phyloP scores from a whole-genome alignment of 2,888 invertebrate genomes.

The Syritta pipiens region DNA sequence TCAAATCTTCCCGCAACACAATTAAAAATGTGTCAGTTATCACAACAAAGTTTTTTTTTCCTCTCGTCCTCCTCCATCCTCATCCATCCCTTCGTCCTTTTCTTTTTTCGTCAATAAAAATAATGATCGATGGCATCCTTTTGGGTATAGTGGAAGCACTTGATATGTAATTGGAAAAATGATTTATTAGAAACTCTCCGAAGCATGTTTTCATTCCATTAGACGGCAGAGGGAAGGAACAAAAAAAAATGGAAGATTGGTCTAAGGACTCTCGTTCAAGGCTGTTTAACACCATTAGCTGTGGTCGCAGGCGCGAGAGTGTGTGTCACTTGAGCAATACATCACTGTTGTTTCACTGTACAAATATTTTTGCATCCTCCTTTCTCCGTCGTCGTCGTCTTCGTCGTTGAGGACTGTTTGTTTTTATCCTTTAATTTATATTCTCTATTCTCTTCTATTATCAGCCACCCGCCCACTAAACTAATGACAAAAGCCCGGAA shows the following conservation, averaged over 20 bases:
- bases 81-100: background rate
- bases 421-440: conserved; percentile 40
- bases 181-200: conserved; percentile 58
- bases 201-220: conserved; percentile 63
- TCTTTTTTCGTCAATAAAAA: conserved; percentile 35
- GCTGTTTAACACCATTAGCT: conserved; percentile 53
- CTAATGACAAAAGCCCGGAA: conserved; percentile 30
- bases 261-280: conserved; percentile 30
- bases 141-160: conserved; percentile 41
- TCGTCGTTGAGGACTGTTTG: conserved; percentile 42
- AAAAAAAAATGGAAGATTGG: conserved; percentile 18
- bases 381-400: too few species aligned
- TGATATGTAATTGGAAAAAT: conserved; percentile 65
- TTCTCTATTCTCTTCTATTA: conserved; percentile 23
- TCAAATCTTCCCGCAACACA: conserved; percentile 4
- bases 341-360: conserved; percentile 28
- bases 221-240: conserved; percentile 5
- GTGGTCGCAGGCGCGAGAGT: background rate
- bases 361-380: too few species aligned
- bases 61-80: background rate
- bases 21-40: conserved; percentile 38
- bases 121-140: conserved; percentile 64
- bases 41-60: conserved; percentile 14
- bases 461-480: conserved; percentile 26
- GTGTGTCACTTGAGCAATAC: conserved; percentile 35